These are phyloP conservation scores for Aphrocallistes beatrix DNA, from an alignment of 37 sponge, comb jelly and placozoan species.

Conservation along the genomic window DNA sequence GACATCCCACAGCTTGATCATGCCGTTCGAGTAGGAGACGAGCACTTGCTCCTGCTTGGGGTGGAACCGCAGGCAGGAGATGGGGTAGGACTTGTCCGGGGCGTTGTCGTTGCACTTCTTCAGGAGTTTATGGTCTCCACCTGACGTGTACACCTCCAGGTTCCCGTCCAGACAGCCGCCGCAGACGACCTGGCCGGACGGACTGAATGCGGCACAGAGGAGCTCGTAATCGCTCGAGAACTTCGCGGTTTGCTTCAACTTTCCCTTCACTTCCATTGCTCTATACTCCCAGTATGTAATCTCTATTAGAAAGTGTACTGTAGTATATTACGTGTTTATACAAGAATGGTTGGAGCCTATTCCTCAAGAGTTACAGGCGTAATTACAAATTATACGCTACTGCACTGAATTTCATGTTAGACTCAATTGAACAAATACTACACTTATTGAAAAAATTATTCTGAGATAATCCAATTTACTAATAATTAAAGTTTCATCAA, in stretches of 20 bases:
- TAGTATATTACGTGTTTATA: too few species aligned
- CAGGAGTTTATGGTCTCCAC: neutral
- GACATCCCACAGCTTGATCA: neutral
- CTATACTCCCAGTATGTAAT: too few species aligned
- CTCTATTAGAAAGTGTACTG: too few species aligned
- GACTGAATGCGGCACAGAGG: neutral
- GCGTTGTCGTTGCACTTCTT: neutral
- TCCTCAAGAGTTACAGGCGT: too few species aligned
- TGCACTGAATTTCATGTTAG: too few species aligned
- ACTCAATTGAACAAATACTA: too few species aligned
- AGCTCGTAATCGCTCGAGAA: neutral
- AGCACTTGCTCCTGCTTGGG: neutral
- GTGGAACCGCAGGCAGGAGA: neutral
- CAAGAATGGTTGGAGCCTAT: too few species aligned
- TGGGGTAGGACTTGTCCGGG: constrained; percentile 1
- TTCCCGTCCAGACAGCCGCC: constrained; percentile 15
- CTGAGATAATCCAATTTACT: too few species aligned
- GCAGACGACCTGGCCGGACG: neutral
- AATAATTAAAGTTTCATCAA: too few species aligned
- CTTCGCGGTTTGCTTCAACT: neutral
- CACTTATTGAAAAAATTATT: too few species aligned
- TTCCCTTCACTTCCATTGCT: neutral
- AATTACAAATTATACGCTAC: too few species aligned
- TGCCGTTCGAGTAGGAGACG: neutral
- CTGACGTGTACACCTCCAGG: constrained; percentile 1